Evolutionary conservation across 2,888 invertebrate species (phyloP).

Genomic region (Agrotis exclamationis): DNA sequence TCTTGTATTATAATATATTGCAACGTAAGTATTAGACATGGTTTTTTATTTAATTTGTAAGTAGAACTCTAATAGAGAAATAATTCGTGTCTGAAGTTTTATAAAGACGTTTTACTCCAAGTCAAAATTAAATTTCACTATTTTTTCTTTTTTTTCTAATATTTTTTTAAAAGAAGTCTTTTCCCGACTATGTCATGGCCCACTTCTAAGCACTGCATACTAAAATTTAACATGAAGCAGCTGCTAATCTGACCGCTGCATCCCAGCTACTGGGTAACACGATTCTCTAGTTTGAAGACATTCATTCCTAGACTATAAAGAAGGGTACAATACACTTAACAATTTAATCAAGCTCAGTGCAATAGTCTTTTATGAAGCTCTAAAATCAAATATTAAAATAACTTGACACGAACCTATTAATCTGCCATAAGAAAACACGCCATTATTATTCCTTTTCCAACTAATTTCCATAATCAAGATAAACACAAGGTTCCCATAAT

Average conservation of each 20-base stretch:
- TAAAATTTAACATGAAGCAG: not conserved
- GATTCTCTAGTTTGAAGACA: not conserved
- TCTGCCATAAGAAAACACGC: not conserved
- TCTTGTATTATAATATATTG: constrained; percentile 28
- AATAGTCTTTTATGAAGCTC: not conserved
- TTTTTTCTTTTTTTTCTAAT: not conserved
- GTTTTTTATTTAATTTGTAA: not conserved
- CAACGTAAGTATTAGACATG: not conserved
- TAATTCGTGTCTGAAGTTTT: not conserved
- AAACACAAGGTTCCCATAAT: constrained; percentile 24
- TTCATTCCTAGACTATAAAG: not conserved
- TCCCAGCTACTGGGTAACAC: too few species aligned
- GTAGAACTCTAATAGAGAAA: not conserved
- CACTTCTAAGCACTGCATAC: too few species aligned
- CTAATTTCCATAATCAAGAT: constrained; percentile 17
- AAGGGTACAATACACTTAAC: not conserved
- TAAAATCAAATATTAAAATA: not conserved
- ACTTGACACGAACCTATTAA: not conserved
- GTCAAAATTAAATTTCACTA: not conserved
- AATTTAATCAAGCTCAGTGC: not conserved
- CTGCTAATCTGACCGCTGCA: not conserved
- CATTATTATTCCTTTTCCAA: not conserved
- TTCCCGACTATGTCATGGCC: not conserved
- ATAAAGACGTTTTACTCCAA: not conserved
- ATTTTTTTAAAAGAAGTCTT: not conserved